Percentiles rank a stretch among this genome's conserved stretches.
Evolutionary conservation across 2,797 vertebrate species (phyloP).

Genomic region (Eptatretus atami): DNA sequence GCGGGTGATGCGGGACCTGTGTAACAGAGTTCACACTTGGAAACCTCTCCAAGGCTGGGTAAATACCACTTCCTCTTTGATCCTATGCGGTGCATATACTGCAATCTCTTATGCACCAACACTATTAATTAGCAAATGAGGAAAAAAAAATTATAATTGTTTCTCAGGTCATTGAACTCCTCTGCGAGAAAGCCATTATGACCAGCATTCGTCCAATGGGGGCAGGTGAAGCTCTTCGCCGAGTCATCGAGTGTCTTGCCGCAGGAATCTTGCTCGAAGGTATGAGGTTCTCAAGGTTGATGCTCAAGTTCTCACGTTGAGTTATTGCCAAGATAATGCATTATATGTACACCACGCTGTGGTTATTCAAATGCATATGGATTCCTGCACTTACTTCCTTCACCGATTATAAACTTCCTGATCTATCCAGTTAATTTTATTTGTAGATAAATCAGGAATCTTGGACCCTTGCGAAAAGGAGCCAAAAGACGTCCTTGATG

Average conservation of each 20-base stretch:
- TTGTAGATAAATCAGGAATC: conserved; percentile 35
- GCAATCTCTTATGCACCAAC: too few relatives aligned
- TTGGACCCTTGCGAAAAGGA: conserved; percentile 97
- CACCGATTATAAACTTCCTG: too few relatives aligned
- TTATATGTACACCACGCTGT: too few relatives aligned
- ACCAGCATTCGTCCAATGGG: conserved; percentile 85
- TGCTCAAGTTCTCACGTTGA: too few relatives aligned
- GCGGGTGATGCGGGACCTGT: conserved; percentile 65
- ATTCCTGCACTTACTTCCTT: too few relatives aligned
- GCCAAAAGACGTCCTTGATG: conserved; percentile 56
- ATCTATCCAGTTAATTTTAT: background rate
- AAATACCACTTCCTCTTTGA: conserved; percentile 11
- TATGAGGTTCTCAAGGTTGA: conserved; percentile 9
- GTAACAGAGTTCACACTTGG: conserved; percentile 64
- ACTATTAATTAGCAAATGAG: too few relatives aligned
- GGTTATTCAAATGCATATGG: too few relatives aligned
- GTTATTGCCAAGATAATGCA: too few relatives aligned
- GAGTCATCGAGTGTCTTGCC: conserved; percentile 74
- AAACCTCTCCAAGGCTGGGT: conserved; percentile 79
- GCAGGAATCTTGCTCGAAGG: conserved; percentile 87
- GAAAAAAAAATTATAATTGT: background rate
- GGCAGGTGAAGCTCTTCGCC: conserved; percentile 63
- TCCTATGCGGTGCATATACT: too few relatives aligned
- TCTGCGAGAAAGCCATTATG: conserved; percentile 87
- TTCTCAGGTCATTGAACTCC: conserved; percentile 51